Evolutionary conservation across 2,888 invertebrate species (phyloP).

Genomic region (Drosophila percnosoma): DNA sequence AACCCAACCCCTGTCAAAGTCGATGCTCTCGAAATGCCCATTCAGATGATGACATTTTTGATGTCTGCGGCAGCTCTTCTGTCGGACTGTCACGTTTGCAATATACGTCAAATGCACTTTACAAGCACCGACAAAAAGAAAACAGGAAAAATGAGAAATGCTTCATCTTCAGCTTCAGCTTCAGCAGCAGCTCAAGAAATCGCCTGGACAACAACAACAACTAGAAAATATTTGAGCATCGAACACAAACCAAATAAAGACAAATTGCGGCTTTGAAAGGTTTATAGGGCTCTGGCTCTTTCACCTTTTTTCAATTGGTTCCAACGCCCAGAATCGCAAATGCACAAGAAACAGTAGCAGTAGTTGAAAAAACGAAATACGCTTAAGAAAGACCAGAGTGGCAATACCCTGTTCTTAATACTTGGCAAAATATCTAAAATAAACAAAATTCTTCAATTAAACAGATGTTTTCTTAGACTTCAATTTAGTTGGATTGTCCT

Average conservation of each 20-base stretch:
- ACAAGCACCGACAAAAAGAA: conserved; percentile 35
- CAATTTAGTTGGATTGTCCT: neutral
- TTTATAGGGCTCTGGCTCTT: conserved; percentile 56
- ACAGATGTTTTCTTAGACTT: neutral
- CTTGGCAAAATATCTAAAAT: neutral
- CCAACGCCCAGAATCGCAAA: conserved; percentile 48
- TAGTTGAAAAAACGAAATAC: neutral
- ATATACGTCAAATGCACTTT: conserved; percentile 80
- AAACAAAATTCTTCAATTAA: neutral
- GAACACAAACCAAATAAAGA: conserved; percentile 83
- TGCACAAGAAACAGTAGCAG: conserved; percentile 15
- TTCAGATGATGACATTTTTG: conserved; percentile 45
- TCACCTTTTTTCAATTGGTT: neutral
- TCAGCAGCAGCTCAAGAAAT: conserved; percentile 5
- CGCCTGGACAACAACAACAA: conserved; percentile 10
- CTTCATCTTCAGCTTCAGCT: neutral
- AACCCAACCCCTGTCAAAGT: neutral
- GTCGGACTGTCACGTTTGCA: conserved; percentile 75
- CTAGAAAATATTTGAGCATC: conserved; percentile 71
- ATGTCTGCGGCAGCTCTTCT: conserved; percentile 32
- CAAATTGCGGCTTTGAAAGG: conserved; percentile 81
- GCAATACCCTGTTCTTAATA: conserved; percentile 14
- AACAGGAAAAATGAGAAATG: neutral
- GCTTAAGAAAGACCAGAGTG: no score
- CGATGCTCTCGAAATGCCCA: conserved; percentile 6